Conservation (phyloP, 2,113 vertebrate genomes). For the Todiramphus chloris region DNA sequence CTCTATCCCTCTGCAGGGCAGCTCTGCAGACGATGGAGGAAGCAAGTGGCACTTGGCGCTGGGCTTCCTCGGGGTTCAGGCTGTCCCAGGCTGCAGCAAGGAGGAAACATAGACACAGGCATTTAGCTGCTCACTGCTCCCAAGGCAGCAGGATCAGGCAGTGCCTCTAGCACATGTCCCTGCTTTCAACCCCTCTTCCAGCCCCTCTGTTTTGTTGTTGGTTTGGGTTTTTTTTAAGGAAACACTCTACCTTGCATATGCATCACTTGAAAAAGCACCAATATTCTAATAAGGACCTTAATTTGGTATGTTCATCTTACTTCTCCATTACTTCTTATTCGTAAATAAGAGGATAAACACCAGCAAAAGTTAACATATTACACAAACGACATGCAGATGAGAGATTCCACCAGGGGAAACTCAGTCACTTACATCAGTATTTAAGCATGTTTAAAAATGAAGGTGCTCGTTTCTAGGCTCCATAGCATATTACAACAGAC, state of each 20-base stretch:
- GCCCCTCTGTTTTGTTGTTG: too few species aligned
- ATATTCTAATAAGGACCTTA: neutral
- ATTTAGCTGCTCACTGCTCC: neutral
- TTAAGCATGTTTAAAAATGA: neutral
- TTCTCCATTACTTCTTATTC: neutral
- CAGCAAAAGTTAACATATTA: neutral
- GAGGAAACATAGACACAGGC: neutral
- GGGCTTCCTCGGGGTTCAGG: too few species aligned
- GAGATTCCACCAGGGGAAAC: neutral
- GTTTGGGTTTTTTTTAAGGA: neutral
- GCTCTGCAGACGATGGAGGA: rapidly evolving
- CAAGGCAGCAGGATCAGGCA: rapidly evolving
- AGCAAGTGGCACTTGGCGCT: neutral
- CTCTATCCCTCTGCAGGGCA: neutral
- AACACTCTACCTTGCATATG: neutral
- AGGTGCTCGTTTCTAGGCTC: neutral
- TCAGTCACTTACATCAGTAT: neutral
- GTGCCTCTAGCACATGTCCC: neutral
- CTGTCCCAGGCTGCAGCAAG: neutral
- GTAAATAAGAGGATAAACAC: neutral
- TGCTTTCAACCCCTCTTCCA: neutral
- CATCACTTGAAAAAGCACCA: neutral
- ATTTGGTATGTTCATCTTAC: neutral
- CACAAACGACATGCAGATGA: neutral
- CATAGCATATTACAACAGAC: neutral